These are phyloP conservation scores for Nesogale talazaci DNA, from an alignment of 2,113 vertebrate species.

Conservation along the genomic window DNA sequence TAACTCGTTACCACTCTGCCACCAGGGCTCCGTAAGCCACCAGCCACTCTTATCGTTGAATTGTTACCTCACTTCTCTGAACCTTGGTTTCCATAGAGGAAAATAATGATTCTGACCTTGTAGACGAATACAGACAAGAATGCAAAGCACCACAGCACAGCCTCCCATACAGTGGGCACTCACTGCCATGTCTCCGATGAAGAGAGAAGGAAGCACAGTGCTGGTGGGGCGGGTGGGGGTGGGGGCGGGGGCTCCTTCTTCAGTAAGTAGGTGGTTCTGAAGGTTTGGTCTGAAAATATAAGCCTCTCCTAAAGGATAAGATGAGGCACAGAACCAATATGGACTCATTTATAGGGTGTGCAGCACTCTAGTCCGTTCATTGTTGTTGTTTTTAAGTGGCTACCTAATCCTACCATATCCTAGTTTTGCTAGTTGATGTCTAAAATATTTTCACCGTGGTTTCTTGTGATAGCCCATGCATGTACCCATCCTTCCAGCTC, in stretches of 20 bases:
- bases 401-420: not conserved
- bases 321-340: not conserved
- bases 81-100: not conserved
- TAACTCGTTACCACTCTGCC: no score
- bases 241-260: not conserved
- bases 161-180: accelerated
- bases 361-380: not conserved
- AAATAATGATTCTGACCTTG: not conserved
- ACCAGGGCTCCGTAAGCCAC: no score
- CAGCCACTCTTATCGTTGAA: not conserved
- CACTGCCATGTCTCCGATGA: not conserved
- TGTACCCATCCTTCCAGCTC: not conserved
- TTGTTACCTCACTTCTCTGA: not conserved
- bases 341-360: not conserved
- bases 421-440: not conserved
- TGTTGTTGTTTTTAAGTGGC: not conserved
- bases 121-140: not conserved
- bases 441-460: not conserved
- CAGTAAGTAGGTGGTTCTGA: not conserved
- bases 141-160: not conserved
- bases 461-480: not conserved
- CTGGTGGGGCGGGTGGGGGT: accelerated
- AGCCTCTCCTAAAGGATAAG: not conserved
- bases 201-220: accelerated
- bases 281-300: conserved; percentile 11